Evolutionary conservation across 2,888 invertebrate species (phyloP), one percentile per base, ranked within the genome.

Genomic region (Mystacides longicornis): DNA sequence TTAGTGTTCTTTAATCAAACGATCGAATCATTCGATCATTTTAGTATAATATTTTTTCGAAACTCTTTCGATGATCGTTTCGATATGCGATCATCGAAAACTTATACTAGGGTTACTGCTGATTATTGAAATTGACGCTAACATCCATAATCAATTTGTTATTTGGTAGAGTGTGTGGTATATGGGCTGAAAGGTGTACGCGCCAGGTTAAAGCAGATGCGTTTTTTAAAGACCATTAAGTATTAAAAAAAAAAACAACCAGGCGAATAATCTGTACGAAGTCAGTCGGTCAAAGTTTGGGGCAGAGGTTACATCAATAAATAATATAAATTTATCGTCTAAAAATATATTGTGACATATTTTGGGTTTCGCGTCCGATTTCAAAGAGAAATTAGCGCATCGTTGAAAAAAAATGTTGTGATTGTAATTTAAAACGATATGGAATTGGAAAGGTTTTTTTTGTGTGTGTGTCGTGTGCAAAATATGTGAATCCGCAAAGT

Each of bases 401-500:
- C 14, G 14, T 7, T 37, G 3, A 3, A 37, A 37, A 7, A 37
- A 49, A 54, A 58, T 58, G 56, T 58, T 56, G 58, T 58, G 58
- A 58, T 53, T 42, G 58, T 48, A 58, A n/a, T n/a, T n/a, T n/a
- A n/a, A 60, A 43, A 54, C 48, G 54, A 60, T 54, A 57, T 52
- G 52, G 45, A 52, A 53, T 54, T 53, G n/a, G n/a, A n/a, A n/a
- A n/a, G n/a, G 37, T 48, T 51, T 54, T 54, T 55, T 46, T 45
- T 31, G 33, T 45, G 5, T n/a, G 55, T 55, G 55, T 55, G 48
- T 49, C 42, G 48, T 55, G 23, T 48, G 33, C 20, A 45, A 45
- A 45, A 45, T 45, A 45, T n/a, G 16, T n/a, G 9, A 43, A 48
- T 19, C 52, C 49, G 50, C 52, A 52, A 50, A 52, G 46, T 27